Evolutionary conservation across 2,888 invertebrate species (phyloP).

Genomic region (Spisula subtruncata): DNA sequence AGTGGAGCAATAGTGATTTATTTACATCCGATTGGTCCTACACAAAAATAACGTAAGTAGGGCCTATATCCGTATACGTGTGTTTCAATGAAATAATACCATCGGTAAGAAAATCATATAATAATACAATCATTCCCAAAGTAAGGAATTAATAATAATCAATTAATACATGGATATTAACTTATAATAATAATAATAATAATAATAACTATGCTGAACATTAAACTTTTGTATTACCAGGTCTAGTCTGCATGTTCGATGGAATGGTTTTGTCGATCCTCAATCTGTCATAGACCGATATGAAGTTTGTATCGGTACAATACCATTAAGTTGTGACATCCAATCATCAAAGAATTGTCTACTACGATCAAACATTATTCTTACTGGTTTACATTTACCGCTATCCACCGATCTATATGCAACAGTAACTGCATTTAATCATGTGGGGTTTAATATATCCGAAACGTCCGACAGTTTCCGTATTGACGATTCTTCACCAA

Average conservation of each 20-base stretch:
- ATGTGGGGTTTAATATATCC: conserved; percentile 32
- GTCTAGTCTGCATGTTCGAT: conserved; percentile 36
- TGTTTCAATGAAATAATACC: too few species aligned
- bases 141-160: too few species aligned
- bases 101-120: too few species aligned
- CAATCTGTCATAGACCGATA: conserved; percentile 56
- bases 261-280: conserved; percentile 59
- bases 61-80: too few species aligned
- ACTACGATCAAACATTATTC: conserved; percentile 45
- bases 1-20: too few species aligned
- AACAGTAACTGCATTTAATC: conserved; percentile 46
- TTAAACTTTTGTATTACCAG: conserved; percentile 28
- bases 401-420: conserved; percentile 44
- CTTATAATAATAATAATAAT: too few species aligned
- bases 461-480: conserved; percentile 37
- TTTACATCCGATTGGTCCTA: too few species aligned
- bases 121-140: too few species aligned
- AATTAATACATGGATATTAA: too few species aligned
- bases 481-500: conserved; percentile 44
- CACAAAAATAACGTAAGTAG: too few species aligned
- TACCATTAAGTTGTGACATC: conserved; percentile 49
- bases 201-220: too few species aligned
- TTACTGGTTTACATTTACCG: conserved; percentile 56
- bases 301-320: conserved; percentile 46
- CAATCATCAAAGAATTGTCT: conserved; percentile 38